Evolutionary conservation across 1,140 invertebrate species (phyloP).

Genomic region (Vanessa atalanta): DNA sequence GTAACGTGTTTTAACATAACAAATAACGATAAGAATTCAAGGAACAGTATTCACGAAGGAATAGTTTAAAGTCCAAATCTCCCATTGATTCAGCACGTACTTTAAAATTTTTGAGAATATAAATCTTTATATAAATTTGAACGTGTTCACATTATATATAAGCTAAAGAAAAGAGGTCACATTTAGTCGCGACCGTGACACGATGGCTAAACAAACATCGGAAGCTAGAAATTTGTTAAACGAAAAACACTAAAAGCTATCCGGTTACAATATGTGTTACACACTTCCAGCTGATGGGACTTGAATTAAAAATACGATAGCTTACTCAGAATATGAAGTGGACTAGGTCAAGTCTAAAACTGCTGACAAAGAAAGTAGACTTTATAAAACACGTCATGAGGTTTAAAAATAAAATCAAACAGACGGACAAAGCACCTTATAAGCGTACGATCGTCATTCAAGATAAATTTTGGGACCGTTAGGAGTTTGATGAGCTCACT

Average conservation of each 20-base stretch:
- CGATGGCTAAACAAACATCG: too few species aligned
- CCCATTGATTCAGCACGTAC: too few species aligned
- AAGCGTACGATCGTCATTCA: conserved; percentile 18
- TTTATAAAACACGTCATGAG: conserved; percentile 12
- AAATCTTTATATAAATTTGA: too few species aligned
- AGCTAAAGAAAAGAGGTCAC: too few species aligned
- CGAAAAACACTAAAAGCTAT: too few species aligned
- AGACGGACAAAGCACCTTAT: conserved; percentile 23
- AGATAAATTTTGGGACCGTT: conserved; percentile 20
- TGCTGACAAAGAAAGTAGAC: conserved; percentile 22
- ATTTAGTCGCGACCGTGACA: too few species aligned
- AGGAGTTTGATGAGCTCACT: conserved; percentile 15
- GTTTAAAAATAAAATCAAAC: conserved; percentile 17
- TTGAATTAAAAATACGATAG: not conserved
- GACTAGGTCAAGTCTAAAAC: conserved; percentile 10
- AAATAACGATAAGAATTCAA: not conserved
- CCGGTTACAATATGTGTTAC: too few species aligned
- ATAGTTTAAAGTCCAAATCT: too few species aligned
- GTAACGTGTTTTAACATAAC: not conserved
- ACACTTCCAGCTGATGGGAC: not conserved
- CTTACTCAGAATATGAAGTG: not conserved
- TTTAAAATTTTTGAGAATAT: too few species aligned
- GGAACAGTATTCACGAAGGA: too few species aligned
- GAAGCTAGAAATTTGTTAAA: too few species aligned
- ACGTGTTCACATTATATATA: too few species aligned